A percentile compares a stretch with the other conserved stretches of the same genome.
These are phyloP conservation scores for Lycophotia porphyrea DNA, from an alignment of 2,888 invertebrate species.

Conservation along the genomic window DNA sequence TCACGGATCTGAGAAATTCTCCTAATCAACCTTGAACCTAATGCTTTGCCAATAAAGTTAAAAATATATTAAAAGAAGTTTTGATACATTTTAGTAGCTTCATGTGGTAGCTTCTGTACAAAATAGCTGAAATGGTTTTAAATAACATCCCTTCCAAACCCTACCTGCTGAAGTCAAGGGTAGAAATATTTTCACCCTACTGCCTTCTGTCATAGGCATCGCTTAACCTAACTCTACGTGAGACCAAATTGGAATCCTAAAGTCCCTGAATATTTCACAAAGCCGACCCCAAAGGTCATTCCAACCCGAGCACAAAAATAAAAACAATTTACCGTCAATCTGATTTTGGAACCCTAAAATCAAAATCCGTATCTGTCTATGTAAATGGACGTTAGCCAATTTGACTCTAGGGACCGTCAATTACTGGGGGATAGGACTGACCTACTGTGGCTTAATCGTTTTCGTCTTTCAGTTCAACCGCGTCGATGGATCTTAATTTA, in stretches of 20 bases:
- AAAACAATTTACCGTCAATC: slow-evolving; percentile 56
- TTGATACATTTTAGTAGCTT: too few species aligned
- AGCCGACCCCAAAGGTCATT: slow-evolving; percentile 28
- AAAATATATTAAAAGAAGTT: too few species aligned
- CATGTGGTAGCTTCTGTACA: too few species aligned
- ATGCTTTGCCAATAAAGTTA: too few species aligned
- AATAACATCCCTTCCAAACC: slow-evolving; percentile 1
- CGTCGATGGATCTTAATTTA: slow-evolving; percentile 64
- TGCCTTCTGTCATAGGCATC: slow-evolving; percentile 28
- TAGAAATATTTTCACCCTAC: slow-evolving; percentile 6
- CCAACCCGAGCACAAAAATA: slow-evolving; percentile 49
- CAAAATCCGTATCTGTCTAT: slow-evolving; percentile 57
- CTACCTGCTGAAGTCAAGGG: slow-evolving; percentile 2
- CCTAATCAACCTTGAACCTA: too few species aligned
- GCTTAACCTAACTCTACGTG: slow-evolving; percentile 31
- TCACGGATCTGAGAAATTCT: background rate
- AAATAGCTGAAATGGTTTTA: background rate
- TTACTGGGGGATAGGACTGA: slow-evolving; percentile 49
- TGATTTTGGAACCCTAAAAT: slow-evolving; percentile 58
- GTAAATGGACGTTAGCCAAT: slow-evolving; percentile 55
- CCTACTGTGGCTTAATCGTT: slow-evolving; percentile 55
- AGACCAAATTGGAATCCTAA: slow-evolving; percentile 47
- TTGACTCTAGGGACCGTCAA: slow-evolving; percentile 51
- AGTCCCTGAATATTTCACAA: slow-evolving; percentile 42
- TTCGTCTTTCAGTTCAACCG: slow-evolving; percentile 57